These are phyloP conservation scores for Apis dorsata DNA, from an alignment of 1,140 invertebrate genomes.

Conservation along the genomic window DNA sequence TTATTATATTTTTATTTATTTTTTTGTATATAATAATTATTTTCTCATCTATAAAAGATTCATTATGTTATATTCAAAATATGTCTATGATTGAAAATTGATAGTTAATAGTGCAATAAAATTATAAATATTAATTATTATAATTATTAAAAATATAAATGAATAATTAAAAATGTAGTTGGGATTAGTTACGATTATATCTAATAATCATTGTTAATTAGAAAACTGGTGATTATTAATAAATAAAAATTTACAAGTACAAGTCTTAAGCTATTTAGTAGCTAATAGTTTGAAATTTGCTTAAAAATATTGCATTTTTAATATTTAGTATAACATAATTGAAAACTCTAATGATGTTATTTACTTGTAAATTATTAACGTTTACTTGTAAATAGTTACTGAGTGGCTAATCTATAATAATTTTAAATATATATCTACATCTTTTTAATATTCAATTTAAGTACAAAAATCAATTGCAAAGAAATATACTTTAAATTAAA, in stretches of 20 bases:
- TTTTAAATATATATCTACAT: neutral
- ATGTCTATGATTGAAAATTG: neutral
- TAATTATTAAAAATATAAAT: too few species aligned
- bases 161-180: neutral
- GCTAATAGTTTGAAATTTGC: neutral
- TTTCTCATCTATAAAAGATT: neutral
- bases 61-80: neutral
- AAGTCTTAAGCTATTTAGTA: neutral
- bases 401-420: neutral
- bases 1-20: neutral
- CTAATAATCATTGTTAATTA: neutral
- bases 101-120: neutral
- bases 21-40: neutral
- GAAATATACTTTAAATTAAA: neutral
- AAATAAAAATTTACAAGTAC: neutral
- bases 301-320: neutral
- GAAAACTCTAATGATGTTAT: neutral
- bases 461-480: neutral
- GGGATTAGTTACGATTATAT: neutral
- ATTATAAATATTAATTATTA: neutral
- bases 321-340: neutral
- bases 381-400: neutral
- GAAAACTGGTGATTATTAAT: neutral
- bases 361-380: neutral
- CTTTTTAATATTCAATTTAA: conserved; percentile 5